Conservation (phyloP, 2,888 invertebrate genomes). For the Tethea ocularis region DNA sequence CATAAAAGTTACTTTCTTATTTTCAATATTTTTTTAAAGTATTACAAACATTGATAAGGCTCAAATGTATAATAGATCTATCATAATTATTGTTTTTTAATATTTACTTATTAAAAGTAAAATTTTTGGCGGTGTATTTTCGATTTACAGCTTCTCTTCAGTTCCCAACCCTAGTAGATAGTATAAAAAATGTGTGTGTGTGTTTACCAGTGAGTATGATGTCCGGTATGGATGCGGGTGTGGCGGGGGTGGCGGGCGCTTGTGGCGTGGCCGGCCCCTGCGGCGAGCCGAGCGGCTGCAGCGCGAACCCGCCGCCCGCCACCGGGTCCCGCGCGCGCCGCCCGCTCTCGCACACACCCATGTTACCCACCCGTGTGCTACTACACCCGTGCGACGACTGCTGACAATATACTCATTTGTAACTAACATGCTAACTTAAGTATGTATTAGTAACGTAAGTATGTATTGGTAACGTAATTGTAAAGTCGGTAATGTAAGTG, state of each 20-base stretch:
- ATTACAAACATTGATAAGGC: no score
- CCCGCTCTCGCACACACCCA: conserved; percentile 34
- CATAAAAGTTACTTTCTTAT: no score
- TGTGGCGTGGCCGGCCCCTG: conserved; percentile 67
- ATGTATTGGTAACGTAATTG: no score
- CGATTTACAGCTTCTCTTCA: neutral
- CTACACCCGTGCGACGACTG: conserved; percentile 35
- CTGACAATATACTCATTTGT: conserved; percentile 18
- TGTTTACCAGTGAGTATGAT: conserved; percentile 89
- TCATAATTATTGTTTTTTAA: no score
- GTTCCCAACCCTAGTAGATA: no score
- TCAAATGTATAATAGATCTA: no score
- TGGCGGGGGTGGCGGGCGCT: conserved; percentile 73
- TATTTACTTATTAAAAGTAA: no score
- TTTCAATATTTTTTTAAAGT: no score
- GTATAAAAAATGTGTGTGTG: neutral
- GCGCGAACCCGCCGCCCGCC: conserved; percentile 83
- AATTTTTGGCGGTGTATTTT: no score
- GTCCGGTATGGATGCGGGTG: conserved; percentile 89
- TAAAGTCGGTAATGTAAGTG: no score
- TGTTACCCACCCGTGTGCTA: conserved; percentile 28
- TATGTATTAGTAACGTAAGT: no score
- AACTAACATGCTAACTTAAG: neutral
- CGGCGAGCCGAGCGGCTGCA: conserved; percentile 71
- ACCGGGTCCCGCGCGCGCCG: conserved; percentile 65